These are phyloP conservation scores for Pocillopora damicornis DNA, from an alignment of 64 coral and sea anemone genomes.

Conservation along the genomic window DNA sequence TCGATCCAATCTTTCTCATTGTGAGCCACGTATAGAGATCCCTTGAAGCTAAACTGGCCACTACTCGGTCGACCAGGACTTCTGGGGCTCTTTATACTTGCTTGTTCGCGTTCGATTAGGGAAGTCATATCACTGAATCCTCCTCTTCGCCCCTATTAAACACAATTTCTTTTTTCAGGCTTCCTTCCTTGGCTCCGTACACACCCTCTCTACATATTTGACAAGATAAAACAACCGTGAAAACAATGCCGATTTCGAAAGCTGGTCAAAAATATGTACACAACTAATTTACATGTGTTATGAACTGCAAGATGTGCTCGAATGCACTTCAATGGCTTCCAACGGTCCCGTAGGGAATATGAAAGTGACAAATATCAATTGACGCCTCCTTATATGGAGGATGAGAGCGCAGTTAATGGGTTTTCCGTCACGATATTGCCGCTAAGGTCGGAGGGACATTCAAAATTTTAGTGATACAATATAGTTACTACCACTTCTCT, in stretches of 20 bases:
- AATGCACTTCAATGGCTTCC: conserved; percentile 27
- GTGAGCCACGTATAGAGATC: conserved; percentile 68
- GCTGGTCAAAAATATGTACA: conserved; percentile 24
- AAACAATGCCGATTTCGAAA: conserved; percentile 30
- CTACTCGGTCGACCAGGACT: conserved; percentile 9
- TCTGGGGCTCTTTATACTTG: background rate
- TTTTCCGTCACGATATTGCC: conserved; percentile 43
- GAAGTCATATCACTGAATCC: background rate
- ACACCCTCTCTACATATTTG: conserved; percentile 32
- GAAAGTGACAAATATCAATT: conserved; percentile 47
- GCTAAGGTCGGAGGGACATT: background rate
- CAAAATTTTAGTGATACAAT: background rate
- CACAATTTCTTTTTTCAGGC: background rate
- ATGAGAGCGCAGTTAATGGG: background rate
- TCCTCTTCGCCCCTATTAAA: background rate
- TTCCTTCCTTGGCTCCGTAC: background rate
- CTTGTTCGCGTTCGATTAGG: background rate
- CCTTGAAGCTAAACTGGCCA: conserved; percentile 48
- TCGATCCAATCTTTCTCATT: conserved; percentile 94
- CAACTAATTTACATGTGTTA: conserved; percentile 28
- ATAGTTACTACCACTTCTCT: background rate
- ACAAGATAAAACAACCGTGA: conserved; percentile 23
- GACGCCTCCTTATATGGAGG: conserved; percentile 43
- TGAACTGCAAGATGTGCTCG: background rate
- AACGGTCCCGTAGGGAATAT: background rate